Evolutionary conservation across 2,797 vertebrate species (phyloP).

Genomic region (Myotis myotis): DNA sequence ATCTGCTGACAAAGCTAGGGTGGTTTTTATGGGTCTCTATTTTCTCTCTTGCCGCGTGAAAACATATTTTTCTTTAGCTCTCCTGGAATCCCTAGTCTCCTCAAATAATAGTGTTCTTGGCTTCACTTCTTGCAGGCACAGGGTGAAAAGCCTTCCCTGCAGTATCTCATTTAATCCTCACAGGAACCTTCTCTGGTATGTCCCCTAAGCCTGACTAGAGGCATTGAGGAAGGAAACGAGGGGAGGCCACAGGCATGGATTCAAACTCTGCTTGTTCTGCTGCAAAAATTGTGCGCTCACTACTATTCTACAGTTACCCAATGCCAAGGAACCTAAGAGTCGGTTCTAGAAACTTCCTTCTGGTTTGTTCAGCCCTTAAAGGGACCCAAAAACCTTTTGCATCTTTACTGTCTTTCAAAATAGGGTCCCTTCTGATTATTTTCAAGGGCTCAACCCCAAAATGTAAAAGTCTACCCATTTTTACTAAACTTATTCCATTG

Average conservation of each 20-base stretch:
- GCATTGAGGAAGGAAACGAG: not conserved
- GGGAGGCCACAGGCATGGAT: not conserved
- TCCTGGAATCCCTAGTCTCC: not conserved
- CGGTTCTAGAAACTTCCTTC: not conserved
- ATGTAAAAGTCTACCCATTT: not conserved
- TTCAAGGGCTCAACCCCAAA: not conserved
- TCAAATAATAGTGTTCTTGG: not conserved
- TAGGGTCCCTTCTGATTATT: not conserved
- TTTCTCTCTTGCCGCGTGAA: conserved; percentile 4
- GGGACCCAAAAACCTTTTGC: not conserved
- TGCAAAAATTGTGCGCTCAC: not conserved
- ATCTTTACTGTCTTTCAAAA: not conserved
- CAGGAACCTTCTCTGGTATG: not conserved
- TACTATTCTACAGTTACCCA: not conserved
- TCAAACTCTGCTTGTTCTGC: not conserved
- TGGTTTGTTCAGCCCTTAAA: not conserved
- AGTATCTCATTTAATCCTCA: not conserved
- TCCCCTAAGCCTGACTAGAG: fast-evolving
- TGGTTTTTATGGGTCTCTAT: not conserved
- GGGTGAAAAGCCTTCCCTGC: not conserved
- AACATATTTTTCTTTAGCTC: not conserved
- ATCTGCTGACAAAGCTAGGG: not conserved
- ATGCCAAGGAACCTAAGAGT: not conserved
- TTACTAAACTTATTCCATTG: not conserved
- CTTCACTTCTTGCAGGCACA: not conserved